Evolutionary conservation across 2,797 vertebrate genomes (phyloP).

Genomic region (Sebastes goodei): DNA sequence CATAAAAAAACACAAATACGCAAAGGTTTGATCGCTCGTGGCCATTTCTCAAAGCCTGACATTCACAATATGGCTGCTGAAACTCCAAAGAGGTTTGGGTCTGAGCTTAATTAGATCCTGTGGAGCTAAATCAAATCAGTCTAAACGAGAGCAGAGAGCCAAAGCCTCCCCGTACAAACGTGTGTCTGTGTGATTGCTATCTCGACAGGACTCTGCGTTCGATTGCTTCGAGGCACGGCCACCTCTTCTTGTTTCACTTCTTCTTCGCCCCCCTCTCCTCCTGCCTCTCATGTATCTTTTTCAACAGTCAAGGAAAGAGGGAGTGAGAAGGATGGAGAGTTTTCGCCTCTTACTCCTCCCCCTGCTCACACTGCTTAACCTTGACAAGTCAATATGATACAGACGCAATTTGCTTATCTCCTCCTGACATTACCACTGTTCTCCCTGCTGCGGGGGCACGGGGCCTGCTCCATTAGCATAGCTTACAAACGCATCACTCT

Average conservation of each 20-base stretch:
- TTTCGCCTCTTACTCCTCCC: constrained; percentile 59
- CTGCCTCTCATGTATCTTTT: constrained; percentile 44
- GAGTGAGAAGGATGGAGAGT: constrained; percentile 48
- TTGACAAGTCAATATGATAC: constrained; percentile 87
- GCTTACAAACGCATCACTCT: constrained; percentile 79
- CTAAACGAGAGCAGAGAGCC: constrained; percentile 76
- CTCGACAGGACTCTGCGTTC: constrained; percentile 53
- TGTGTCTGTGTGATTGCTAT: constrained; percentile 59
- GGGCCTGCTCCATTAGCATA: constrained; percentile 78
- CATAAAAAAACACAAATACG: constrained; percentile 73
- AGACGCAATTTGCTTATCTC: constrained; percentile 85
- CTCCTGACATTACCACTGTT: constrained; percentile 83
- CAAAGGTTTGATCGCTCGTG: constrained; percentile 69
- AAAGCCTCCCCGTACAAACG: constrained; percentile 57
- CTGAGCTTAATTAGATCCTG: constrained; percentile 83
- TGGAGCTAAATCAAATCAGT: constrained; percentile 84
- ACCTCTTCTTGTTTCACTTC: constrained; percentile 38
- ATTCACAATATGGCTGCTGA: constrained; percentile 79
- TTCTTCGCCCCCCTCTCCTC: neutral
- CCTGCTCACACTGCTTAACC: constrained; percentile 81
- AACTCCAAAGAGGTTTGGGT: constrained; percentile 80
- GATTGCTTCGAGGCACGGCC: constrained; percentile 48
- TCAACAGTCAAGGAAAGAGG: constrained; percentile 52
- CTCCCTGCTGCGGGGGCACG: constrained; percentile 73
- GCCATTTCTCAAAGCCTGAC: constrained; percentile 81